Base-by-base conservation (phyloP, 2,113 vertebrate species). In the Toxotes jaculatrix region DNA sequence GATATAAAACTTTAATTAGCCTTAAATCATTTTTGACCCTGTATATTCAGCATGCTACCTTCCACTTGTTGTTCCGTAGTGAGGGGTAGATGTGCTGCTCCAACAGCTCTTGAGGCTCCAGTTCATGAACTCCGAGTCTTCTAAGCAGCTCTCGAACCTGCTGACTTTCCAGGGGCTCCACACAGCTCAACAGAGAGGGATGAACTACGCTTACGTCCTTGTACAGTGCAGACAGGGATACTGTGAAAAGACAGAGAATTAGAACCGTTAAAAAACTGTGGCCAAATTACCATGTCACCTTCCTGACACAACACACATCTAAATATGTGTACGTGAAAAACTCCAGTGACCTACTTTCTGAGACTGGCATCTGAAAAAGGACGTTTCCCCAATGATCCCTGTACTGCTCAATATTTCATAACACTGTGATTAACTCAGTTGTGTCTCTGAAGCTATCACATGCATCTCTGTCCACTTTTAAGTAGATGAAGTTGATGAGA, bases 21-120 rank as follows among this genome's bases (percentile, higher is more conserved):
- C 34, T 73, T 7, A 31, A 4, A n/a, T 40, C 1, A 9, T 38
- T 38, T 38, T 40, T n/a, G 38, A 69, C 13, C 19, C 34, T 13
- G 47, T 23, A 23, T 9, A 3, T 4, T 16, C 21, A 27, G 61
- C 17, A 21, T 27, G 43, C 80, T 81, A 96, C 95, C 95, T 95
- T 94, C 95, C 95, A 96, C 49, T 77, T 89, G 36, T 79, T 74
- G 45, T 23, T 92, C 78, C 64, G 85, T 66, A 96, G 87, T 5
- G 69, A 23, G 1, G 95, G 95, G 79, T 96, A 95, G 86, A 96
- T 95, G 91, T 96, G 95, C 61, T 95, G 86, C 69, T 92, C 85
- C 70, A 96, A 86, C 34, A 96, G 90, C 84, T 95, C 90, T 21
- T 95, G 91, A 2, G 95, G 95, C 82, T 95, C 93, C 83, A 96